Evolutionary conservation across 2,113 vertebrate species (phyloP).

Genomic region (Xiphophorus couchianus): DNA sequence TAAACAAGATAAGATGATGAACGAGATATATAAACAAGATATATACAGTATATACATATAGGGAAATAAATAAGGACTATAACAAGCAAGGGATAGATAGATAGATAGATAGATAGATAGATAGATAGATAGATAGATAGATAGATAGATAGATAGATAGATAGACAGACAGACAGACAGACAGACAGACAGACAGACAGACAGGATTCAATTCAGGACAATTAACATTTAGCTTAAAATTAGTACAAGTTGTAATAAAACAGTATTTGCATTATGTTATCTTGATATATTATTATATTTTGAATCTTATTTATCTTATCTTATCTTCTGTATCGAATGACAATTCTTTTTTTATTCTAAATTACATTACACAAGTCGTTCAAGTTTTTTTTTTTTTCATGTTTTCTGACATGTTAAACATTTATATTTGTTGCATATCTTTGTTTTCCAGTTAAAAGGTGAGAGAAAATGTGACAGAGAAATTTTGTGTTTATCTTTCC

Average conservation of each 20-base stretch:
- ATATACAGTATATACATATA: too few species aligned
- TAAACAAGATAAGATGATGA: background rate
- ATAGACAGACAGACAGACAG: too few species aligned
- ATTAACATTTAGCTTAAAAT: background rate
- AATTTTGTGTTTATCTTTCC: slow-evolving; percentile 9
- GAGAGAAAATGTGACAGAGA: slow-evolving; percentile 7
- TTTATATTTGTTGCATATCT: background rate
- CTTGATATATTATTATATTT: background rate
- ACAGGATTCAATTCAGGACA: background rate
- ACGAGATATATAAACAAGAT: too few species aligned
- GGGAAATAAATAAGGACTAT: too few species aligned
- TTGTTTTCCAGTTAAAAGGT: background rate
- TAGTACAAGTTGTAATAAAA: background rate
- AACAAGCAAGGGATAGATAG: too few species aligned
- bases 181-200: too few species aligned
- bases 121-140: too few species aligned
- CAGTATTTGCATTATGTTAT: background rate
- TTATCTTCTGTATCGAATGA: background rate
- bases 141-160: too few species aligned
- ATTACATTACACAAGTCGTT: background rate
- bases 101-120: too few species aligned
- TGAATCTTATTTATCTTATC: background rate
- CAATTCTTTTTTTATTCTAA: background rate
- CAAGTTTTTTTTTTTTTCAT: background rate
- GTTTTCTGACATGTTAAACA: background rate